Base-by-base conservation (phyloP, 2,113 vertebrate species). In the Daphoenositta chrysoptera region DNA sequence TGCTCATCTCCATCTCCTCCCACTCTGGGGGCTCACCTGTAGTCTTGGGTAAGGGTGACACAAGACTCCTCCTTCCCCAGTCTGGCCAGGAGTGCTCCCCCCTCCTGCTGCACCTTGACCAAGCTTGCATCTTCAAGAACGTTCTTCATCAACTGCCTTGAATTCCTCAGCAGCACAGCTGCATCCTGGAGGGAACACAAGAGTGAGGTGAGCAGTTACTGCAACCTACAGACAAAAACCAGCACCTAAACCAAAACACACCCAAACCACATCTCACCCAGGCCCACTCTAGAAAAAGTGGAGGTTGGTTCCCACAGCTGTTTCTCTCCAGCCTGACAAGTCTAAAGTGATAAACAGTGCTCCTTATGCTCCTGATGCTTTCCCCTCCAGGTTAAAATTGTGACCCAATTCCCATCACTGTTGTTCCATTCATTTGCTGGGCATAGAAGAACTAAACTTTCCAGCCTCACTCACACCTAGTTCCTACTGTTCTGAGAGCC, bases 21-120 rank as follows among this genome's bases (percentile, higher is more conserved):
- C 44, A 31, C 18, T 57, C 37, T 13, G 4, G 10, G 21, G 58
- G 45, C 94, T 96, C 72, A 97, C 96, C 95, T 96, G 93, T 97
- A 95, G 86, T 99, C 99, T 2, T 97, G 98, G 1, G 98, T 98
- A 82, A 95, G 93, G 5, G 95, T 93, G 51, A 98, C 95, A 47
- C 97, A 96, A 54, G 97, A 97, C 35, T 98, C 98, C 54, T 99
- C 98, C 86, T 98, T 98, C 66, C 98, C 98, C 44, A 99, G 97
- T 70, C 98, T 96, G 3, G 98, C 98, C 93, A 99, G 94, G 6
- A 98, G 98, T 0, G 98, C 97, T 57, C 98, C 98, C 15, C 99
- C 99, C 83, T 99, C 99, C 95, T 98, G 96, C 95, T 99, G 99
- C 48, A 99, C 93, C 80, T 97, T 98, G 58, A 98, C 98, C 95